Evolutionary conservation across 2,888 invertebrate genomes (phyloP).

Genomic region (Drosophila recens): DNA sequence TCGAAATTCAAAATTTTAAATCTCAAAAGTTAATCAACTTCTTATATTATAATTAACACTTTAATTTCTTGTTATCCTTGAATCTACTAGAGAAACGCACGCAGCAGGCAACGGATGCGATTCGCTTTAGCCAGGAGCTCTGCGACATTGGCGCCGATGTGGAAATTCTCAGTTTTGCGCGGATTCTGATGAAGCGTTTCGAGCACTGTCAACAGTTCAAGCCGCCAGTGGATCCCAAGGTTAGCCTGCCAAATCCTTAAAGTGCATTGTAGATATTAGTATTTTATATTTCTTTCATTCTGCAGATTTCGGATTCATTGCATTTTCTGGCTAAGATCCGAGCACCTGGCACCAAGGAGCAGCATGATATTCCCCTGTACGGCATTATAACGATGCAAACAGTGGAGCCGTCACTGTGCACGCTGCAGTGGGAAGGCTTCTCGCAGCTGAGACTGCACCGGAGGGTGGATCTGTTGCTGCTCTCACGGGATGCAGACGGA

Average conservation of each 20-base stretch:
- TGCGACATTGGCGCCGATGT: constrained; percentile 89
- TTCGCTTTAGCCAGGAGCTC: constrained; percentile 89
- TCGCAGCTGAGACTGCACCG: constrained; percentile 87
- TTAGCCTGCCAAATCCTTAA: not conserved
- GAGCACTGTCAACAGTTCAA: constrained; percentile 88
- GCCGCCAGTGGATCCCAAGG: constrained; percentile 85
- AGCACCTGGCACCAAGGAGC: constrained; percentile 84
- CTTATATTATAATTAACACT: too few species aligned
- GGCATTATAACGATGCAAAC: constrained; percentile 88
- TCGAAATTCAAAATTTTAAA: too few species aligned
- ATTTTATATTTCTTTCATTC: not conserved
- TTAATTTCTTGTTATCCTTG: not conserved
- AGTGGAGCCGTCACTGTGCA: constrained; percentile 87
- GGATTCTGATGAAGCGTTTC: constrained; percentile 88
- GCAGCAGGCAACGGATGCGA: constrained; percentile 87
- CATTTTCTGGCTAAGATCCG: constrained; percentile 87
- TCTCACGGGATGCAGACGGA: constrained; percentile 88
- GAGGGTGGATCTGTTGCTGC: constrained; percentile 87
- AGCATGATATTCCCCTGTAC: constrained; percentile 86
- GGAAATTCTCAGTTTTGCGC: constrained; percentile 89
- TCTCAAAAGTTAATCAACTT: too few species aligned
- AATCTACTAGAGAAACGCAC: constrained; percentile 86
- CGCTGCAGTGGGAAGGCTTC: constrained; percentile 86
- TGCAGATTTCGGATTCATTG: constrained; percentile 86
- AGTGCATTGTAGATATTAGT: too few species aligned